Evolutionary conservation across 2,888 invertebrate genomes (phyloP).

Genomic region (Agrochola litura): DNA sequence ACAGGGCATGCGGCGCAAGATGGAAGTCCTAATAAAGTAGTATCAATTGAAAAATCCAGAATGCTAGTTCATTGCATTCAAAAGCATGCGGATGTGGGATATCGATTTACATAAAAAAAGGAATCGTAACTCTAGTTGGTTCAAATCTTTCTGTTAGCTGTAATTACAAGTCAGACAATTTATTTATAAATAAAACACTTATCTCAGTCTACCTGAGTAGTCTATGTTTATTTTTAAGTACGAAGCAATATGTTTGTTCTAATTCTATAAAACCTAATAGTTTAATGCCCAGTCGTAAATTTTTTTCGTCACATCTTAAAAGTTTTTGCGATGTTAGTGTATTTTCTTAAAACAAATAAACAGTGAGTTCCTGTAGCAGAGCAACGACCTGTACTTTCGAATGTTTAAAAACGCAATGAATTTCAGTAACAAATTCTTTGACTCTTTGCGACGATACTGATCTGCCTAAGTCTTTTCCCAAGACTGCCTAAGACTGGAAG

Average conservation of each 20-base stretch:
- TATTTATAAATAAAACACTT: conserved; percentile 1
- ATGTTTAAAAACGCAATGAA: neutral
- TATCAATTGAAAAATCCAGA: neutral
- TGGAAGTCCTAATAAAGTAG: neutral
- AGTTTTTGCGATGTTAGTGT: conserved; percentile 31
- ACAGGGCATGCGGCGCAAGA: too few species aligned
- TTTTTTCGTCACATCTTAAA: conserved; percentile 3
- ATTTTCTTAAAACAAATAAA: conserved; percentile 20
- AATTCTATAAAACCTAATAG: conserved; percentile 5
- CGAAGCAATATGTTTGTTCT: neutral
- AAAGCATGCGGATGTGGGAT: conserved; percentile 3
- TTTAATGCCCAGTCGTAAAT: conserved; percentile 5
- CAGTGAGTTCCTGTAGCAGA: conserved; percentile 13
- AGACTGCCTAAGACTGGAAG: too few species aligned
- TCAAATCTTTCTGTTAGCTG: conserved; percentile 11
- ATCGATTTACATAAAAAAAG: conserved; percentile 6
- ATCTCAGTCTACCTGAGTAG: neutral
- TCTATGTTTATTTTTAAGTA: conserved; percentile 25
- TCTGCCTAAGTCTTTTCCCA: too few species aligned
- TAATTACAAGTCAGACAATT: conserved; percentile 1
- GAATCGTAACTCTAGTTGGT: conserved; percentile 2
- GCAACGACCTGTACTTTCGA: conserved; percentile 9
- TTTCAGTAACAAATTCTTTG: conserved; percentile 3
- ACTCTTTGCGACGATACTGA: neutral
- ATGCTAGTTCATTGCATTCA: conserved; percentile 2